Conservation (phyloP, 2,888 invertebrate species). For the Mamestra brassicae region DNA sequence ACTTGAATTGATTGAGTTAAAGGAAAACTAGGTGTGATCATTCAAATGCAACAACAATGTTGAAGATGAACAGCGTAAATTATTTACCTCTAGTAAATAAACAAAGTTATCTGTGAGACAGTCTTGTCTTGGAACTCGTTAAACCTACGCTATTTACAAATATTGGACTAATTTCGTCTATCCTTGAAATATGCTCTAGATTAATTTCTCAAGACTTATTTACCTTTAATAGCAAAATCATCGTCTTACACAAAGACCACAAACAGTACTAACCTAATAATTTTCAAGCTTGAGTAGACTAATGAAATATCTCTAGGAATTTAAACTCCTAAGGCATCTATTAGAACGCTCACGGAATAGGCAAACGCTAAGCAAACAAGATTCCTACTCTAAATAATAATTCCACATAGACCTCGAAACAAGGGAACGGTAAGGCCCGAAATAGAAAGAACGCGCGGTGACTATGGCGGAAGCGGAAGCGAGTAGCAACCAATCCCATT, state of each 20-base stretch:
- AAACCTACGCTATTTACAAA: neutral
- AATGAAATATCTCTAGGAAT: conserved; percentile 35
- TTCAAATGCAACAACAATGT: too few species aligned
- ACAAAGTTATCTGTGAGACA: too few species aligned
- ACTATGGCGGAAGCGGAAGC: neutral
- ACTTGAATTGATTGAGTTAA: too few species aligned
- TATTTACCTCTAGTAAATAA: too few species aligned
- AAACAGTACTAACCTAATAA: neutral
- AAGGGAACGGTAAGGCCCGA: conserved; percentile 25
- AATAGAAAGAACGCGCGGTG: neutral
- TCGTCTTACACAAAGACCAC: neutral
- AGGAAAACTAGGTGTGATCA: too few species aligned
- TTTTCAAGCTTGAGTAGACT: conserved; percentile 9
- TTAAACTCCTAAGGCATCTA: conserved; percentile 1
- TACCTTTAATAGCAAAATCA: neutral
- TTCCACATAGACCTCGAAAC: conserved; percentile 40
- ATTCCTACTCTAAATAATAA: conserved; percentile 47
- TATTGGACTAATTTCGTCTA: neutral
- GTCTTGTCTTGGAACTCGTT: too few species aligned
- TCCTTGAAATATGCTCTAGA: neutral
- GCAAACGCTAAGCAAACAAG: conserved; percentile 34
- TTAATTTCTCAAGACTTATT: neutral
- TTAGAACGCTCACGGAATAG: conserved; percentile 25
- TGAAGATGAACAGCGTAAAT: too few species aligned
- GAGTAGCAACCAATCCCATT: neutral